A percentile compares a stretch with the other conserved stretches of the same genome.
Conservation (phyloP, 2,888 invertebrate species). For the Plebejus melissa region DNA sequence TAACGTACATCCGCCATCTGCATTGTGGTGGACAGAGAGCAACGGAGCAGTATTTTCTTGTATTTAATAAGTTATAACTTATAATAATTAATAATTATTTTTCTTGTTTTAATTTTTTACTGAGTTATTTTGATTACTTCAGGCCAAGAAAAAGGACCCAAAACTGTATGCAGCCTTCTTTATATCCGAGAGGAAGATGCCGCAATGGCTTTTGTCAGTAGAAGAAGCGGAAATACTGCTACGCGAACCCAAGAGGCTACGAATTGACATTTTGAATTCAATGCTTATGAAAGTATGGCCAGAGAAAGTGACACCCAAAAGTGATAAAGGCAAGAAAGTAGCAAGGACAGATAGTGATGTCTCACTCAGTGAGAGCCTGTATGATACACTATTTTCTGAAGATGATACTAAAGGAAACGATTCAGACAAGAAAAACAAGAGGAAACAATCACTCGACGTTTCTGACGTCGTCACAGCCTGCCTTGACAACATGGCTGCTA, state of each 20-base stretch:
- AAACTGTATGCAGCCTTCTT: conserved; percentile 73
- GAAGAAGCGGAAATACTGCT: conserved; percentile 85
- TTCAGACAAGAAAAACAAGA: conserved; percentile 48
- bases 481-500: conserved; percentile 71
- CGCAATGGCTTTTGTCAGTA: conserved; percentile 85
- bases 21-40: neutral
- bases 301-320: conserved; percentile 47
- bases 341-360: conserved; percentile 65
- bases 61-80: too few species aligned
- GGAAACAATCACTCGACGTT: conserved; percentile 61
- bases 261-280: conserved; percentile 74
- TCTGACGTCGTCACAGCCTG: conserved; percentile 72
- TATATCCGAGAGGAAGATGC: conserved; percentile 73
- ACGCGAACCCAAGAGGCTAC: conserved; percentile 73
- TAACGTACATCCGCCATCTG: neutral
- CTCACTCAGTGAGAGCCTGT: conserved; percentile 69
- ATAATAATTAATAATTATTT: neutral
- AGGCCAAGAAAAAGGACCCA: conserved; percentile 77
- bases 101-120: neutral
- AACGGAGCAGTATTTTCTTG: neutral
- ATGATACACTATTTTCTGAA: conserved; percentile 68
- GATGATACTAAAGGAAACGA: conserved; percentile 58
- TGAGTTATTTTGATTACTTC: conserved; percentile 41
- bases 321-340: conserved; percentile 54
- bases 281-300: conserved; percentile 52